A percentile compares a stretch with the other conserved stretches of the same genome.
Evolutionary conservation across 2,113 vertebrate genomes (phyloP).

Genomic region (Epinephelus lanceolatus): DNA sequence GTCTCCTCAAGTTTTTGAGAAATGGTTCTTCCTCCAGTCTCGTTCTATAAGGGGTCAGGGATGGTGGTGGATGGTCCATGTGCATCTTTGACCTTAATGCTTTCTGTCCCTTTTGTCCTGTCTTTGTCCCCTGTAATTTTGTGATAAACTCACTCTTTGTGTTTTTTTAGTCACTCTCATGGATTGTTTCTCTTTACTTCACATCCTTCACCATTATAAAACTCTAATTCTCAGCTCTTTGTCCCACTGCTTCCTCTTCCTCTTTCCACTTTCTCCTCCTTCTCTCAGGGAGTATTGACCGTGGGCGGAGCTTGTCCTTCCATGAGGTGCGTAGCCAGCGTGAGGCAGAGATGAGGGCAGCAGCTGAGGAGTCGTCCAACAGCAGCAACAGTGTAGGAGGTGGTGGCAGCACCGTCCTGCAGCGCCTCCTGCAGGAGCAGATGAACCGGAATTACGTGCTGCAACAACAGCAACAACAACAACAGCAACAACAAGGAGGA

Average conservation of each 20-base stretch:
- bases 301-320: conserved; percentile 86
- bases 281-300: conserved; percentile 88
- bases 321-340: conserved; percentile 87
- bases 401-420: conserved; percentile 90
- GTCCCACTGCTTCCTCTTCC: not conserved
- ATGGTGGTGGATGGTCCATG: conserved; percentile 8
- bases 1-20: conserved; percentile 2
- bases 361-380: conserved; percentile 89
- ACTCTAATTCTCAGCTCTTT: not conserved
- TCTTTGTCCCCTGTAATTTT: not conserved
- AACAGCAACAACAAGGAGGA: conserved; percentile 42
- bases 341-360: conserved; percentile 94
- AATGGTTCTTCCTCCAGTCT: conserved; percentile 29
- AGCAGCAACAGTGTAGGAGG: conserved; percentile 86
- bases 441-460: conserved; percentile 94
- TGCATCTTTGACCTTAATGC: not conserved
- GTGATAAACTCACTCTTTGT: not conserved
- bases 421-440: conserved; percentile 98
- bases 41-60: not conserved
- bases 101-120: not conserved
- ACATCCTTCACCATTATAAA: conserved; percentile 5
- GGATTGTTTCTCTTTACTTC: not conserved
- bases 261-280: not conserved
- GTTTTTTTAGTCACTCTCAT: not conserved
- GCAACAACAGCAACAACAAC: conserved; percentile 79